Evolutionary conservation across 2,888 invertebrate species (phyloP), one percentile per base, ranked within the genome.

Genomic region (Listrodromus nycthemerus): DNA sequence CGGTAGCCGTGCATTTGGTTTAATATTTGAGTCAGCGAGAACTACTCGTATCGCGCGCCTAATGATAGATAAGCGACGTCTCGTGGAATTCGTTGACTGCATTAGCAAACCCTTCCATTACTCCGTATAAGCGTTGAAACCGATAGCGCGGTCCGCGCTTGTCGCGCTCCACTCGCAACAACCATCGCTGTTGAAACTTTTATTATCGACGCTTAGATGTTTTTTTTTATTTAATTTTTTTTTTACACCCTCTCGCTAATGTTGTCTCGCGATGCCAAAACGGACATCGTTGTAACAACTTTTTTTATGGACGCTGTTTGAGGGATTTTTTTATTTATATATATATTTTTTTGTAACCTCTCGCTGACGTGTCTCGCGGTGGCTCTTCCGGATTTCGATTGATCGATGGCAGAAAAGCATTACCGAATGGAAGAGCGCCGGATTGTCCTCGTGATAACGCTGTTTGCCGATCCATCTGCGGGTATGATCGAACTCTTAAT

Each of bases 401-500:
- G 55, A 55, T 55, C 55, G 55, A 55, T 3, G 19, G 5, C 1
- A 33, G 7, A 19, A 19, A 0, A 10, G 55, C 55, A 55, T 24
- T 55, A 55, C 13, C 21, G 24, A 55, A 55, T 10, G 21, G 5
- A 21, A 55, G 10, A 4, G 55, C 2, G 55, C 55, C 8, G 55
- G 21, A 1, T 10, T 21, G 2, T 21, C 19, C 21, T 3, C 24
- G 3, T 21, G 55, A 55, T 55, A 21, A 55, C 13, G 24, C 21
- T 4, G 55, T 55, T 55, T 10, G 24, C 55, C 55, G 55, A 55
- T 55, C 55, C 24, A 21, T 55, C 55, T 55, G 55, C 13, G 55
- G 13, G 55, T 55, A 55, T 55, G 21, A 55, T 21, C 55, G 21
- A 55, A 55, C 55, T 55, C 55, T 21, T 55, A 55, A 55, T 55